Evolutionary conservation across 2,888 invertebrate genomes (phyloP), one percentile per base, ranked within the genome.

Genomic region (Heliconius hortense): DNA sequence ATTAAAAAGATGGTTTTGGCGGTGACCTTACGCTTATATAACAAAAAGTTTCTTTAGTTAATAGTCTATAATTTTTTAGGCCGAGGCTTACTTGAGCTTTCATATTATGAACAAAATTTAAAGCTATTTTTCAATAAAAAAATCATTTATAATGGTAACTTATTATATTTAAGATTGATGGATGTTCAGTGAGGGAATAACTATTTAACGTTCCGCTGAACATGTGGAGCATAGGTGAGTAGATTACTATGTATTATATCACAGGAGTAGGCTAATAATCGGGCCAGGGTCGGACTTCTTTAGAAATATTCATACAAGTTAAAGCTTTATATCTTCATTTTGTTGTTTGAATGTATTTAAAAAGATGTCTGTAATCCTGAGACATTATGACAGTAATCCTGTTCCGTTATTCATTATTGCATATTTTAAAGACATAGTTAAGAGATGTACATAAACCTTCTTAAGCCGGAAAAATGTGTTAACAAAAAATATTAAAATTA

Each of bases 201-300:
- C 31, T 31, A 21, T 63, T 63, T 63, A 63, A 35, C n/a, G n/a
- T 63, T 35, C 31, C 63, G n/a, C 35, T 63, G 63, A 63, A n/a
- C 4, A n/a, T 63, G 1, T 35, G 35, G n/a, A 35, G 63, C n/a
- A 35, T 10, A 10, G n/a, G 21, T 28, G 28, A 63, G 18, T 26
- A 4, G 59, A 24, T 24, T 60, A 26, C 4, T 31, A 21, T 64
- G 35, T 64, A n/a, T 35, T 28, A n/a, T 35, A n/a, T 13, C 4
- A 13, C 26, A 26, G 0, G 15, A 35, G 21, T 35, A 13, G 35
- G n/a, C n/a, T 5, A 35, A 64, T 39, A 39, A 64, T n/a, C 35
- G 13, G 35, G 64, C 7, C n/a, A n/a, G 35, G 35, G 64, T 35
- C 35, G n/a, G n/a, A 8, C 13, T 0, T 15, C 13, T n/a, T 56